A percentile compares a stretch with the other conserved stretches of the same genome.
These are phyloP conservation scores for Acanthosepion lycidas DNA, from an alignment of 2,888 invertebrate genomes.

Conservation along the genomic window DNA sequence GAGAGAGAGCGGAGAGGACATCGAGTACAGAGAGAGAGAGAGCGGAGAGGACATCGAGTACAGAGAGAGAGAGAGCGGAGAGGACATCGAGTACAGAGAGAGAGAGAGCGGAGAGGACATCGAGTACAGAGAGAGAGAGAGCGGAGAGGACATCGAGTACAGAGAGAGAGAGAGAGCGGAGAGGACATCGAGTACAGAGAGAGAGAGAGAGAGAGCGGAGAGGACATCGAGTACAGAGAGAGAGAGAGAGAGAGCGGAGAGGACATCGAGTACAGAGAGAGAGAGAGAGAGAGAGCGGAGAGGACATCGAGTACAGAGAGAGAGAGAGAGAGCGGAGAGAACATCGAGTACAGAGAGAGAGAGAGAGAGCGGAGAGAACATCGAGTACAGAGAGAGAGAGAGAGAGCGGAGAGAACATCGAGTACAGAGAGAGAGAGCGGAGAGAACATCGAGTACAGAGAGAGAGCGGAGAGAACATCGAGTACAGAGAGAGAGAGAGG, in stretches of 20 bases:
- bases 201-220: background rate
- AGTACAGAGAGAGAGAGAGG: background rate
- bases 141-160: background rate
- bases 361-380: no score
- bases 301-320: no score
- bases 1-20: no score
- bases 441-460: background rate
- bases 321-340: no score
- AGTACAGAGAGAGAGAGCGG: no score
- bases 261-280: background rate
- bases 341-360: accelerated
- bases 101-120: background rate
- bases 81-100: no score
- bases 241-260: background rate
- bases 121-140: background rate
- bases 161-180: background rate
- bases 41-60: accelerated
- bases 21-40: no score
- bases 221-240: background rate
- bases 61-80: no score
- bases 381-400: accelerated
- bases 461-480: background rate
- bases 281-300: no score
- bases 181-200: background rate
- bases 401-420: no score